phyloP scores from a whole-genome alignment of 1,140 invertebrate genomes.

The Drosophila azteca region DNA sequence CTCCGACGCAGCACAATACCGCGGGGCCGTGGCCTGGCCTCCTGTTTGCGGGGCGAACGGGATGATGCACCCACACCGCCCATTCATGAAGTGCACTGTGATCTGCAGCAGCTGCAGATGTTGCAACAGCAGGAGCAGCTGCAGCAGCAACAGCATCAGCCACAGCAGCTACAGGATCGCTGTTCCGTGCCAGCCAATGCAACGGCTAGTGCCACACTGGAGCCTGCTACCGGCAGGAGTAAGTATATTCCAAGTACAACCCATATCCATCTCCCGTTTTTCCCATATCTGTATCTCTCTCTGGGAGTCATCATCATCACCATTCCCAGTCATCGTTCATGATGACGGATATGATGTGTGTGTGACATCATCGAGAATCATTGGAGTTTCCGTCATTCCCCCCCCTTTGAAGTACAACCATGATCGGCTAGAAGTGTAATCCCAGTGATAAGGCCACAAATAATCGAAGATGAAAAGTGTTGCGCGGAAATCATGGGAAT shows the following conservation, averaged over 20 bases:
- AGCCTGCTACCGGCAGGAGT: conserved; percentile 71
- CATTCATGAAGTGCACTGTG: conserved; percentile 69
- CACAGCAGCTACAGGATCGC: conserved; percentile 28
- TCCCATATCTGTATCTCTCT: not conserved
- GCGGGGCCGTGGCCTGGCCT: conserved; percentile 75
- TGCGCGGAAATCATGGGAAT: conserved; percentile 13
- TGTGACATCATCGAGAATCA: conserved; percentile 66
- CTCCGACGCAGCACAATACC: conserved; percentile 73
- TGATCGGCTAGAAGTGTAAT: conserved; percentile 24
- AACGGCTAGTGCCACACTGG: conserved; percentile 39
- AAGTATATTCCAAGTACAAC: conserved; percentile 40
- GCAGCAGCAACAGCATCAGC: conserved; percentile 28
- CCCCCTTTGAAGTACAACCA: conserved; percentile 58
- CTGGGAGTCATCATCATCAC: too few relatives aligned
- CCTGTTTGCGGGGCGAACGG: conserved; percentile 80
- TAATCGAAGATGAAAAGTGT: conserved; percentile 5
- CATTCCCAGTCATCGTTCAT: conserved; percentile 22
- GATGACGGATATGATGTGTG: conserved; percentile 52
- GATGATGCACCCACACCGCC: conserved; percentile 76
- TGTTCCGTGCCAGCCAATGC: conserved; percentile 1
- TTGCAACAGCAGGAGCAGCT: conserved; percentile 57
- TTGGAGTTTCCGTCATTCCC: conserved; percentile 6
- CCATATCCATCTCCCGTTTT: too few relatives aligned
- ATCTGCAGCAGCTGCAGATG: conserved; percentile 64
- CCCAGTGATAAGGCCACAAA: conserved; percentile 26